These are phyloP conservation scores for Pseudolaguvia tuberculata DNA, from an alignment of 2,113 vertebrate genomes.

Conservation along the genomic window DNA sequence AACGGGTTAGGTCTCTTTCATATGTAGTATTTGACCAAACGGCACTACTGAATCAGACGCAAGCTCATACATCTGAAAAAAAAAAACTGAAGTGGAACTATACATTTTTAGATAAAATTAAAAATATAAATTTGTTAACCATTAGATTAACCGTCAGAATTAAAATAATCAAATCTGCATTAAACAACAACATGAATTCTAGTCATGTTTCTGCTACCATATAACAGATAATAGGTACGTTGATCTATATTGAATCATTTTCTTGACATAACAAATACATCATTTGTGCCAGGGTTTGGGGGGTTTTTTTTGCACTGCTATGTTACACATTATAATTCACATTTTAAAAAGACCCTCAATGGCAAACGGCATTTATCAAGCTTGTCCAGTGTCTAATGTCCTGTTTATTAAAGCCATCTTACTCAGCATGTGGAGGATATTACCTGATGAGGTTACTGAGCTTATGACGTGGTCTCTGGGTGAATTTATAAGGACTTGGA, in stretches of 20 bases:
- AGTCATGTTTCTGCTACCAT: no score
- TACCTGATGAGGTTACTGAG: slow-evolving; percentile 20
- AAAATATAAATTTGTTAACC: no score
- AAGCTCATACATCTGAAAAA: no score
- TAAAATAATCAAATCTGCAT: no score
- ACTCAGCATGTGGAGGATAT: slow-evolving; percentile 27
- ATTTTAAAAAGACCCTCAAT: slow-evolving; percentile 3
- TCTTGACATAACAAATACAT: no score
- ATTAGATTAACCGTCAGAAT: no score
- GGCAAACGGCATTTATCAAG: neutral
- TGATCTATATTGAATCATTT: no score
- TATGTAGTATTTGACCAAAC: neutral
- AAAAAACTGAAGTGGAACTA: no score
- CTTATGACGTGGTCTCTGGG: slow-evolving; percentile 35
- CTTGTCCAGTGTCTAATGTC: slow-evolving; percentile 1
- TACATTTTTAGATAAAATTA: no score
- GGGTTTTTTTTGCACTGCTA: neutral
- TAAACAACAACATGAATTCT: no score
- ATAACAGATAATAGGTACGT: no score
- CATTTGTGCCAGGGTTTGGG: no score
- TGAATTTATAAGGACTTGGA: slow-evolving; percentile 27
- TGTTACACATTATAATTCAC: neutral
- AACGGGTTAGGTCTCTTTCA: slow-evolving; percentile 4
- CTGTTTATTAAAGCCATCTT: slow-evolving; percentile 29
- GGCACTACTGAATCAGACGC: neutral